These are phyloP conservation scores for Xanthia togata DNA, from an alignment of 2,888 invertebrate genomes.

Conservation along the genomic window DNA sequence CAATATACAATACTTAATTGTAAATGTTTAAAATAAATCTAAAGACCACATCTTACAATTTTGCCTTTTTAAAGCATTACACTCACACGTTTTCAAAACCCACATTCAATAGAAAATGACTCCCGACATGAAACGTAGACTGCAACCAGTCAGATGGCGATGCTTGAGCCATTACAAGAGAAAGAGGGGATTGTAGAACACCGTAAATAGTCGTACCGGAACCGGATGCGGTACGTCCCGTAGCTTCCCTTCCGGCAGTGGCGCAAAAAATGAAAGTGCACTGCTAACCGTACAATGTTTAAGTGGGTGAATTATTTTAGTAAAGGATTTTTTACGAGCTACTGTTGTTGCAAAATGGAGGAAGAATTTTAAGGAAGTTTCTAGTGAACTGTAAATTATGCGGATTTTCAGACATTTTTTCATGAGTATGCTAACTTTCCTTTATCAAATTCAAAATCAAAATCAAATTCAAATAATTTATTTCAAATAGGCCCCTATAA, in stretches of 20 bases:
- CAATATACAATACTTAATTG: too few species aligned
- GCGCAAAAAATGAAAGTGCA: conserved; percentile 65
- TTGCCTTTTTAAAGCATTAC: neutral
- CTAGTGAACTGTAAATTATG: conserved; percentile 26
- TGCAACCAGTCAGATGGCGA: neutral
- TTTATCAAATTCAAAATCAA: too few species aligned
- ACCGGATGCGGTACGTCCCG: conserved; percentile 56
- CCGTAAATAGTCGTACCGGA: conserved; percentile 64
- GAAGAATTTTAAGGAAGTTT: conserved; percentile 3
- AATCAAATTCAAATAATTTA: too few species aligned
- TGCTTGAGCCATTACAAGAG: conserved; percentile 49
- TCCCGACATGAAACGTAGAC: neutral
- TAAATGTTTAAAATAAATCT: too few species aligned
- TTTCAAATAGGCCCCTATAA: too few species aligned
- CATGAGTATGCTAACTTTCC: neutral
- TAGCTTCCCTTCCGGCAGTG: conserved; percentile 51
- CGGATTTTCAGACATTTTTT: neutral
- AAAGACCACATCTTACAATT: neutral
- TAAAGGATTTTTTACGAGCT: conserved; percentile 35
- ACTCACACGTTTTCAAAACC: neutral
- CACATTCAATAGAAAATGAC: conserved; percentile 2
- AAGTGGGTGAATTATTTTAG: conserved; percentile 48
- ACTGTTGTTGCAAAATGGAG: conserved; percentile 6
- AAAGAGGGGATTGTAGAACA: conserved; percentile 42
- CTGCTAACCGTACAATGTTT: conserved; percentile 57